Conservation (phyloP, 2,113 vertebrate genomes). For the crab-eating macaque (Macaca fascicularis) region DNA sequence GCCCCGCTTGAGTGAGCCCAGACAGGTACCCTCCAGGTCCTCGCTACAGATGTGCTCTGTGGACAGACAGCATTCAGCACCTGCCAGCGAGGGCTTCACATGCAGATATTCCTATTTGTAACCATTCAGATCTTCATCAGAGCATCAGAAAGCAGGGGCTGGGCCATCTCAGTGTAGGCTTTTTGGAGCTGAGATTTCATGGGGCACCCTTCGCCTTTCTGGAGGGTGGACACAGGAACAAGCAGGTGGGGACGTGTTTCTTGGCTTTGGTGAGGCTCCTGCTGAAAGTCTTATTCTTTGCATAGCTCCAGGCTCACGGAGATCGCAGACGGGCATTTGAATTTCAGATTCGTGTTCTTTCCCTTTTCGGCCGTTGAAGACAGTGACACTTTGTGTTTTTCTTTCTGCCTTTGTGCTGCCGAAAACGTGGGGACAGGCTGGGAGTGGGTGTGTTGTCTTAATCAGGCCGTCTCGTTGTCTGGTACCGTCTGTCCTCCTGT, state of each 20-base stretch:
- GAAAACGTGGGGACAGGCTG: neutral
- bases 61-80: neutral
- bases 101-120: too few species aligned
- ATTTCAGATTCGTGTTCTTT: neutral
- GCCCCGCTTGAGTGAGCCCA: neutral
- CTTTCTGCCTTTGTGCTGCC: neutral
- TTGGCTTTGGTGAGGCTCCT: neutral
- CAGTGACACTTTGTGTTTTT: neutral
- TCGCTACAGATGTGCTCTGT: accelerated
- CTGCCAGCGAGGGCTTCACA: neutral
- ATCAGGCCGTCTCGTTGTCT: neutral
- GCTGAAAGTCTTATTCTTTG: neutral
- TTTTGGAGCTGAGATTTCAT: neutral
- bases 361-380: neutral
- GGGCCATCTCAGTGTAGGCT: neutral
- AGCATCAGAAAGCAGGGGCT: neutral
- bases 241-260: neutral
- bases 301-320: neutral
- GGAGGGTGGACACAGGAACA: neutral
- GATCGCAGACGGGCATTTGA: neutral
- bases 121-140: neutral
- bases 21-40: neutral
- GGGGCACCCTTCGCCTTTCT: neutral
- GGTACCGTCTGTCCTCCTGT: neutral
- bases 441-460: neutral